Evolutionary conservation across 2,888 invertebrate genomes (phyloP), one percentile per base, ranked within the genome.

Genomic region (Brenthis ino): DNA sequence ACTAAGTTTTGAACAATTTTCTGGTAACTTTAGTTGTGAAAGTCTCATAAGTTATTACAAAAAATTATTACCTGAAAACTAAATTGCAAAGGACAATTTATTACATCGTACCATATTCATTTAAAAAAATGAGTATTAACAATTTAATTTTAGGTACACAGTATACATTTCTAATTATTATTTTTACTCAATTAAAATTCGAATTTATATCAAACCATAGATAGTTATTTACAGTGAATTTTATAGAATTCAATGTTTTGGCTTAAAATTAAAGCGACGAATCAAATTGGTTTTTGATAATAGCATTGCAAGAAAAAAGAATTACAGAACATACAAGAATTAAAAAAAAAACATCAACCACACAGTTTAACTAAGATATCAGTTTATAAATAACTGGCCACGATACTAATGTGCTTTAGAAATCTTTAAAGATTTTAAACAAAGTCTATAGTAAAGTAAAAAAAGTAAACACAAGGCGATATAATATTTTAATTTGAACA

Each of bases 321-420:
- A 67, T 61, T 64, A 67, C 56, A 72, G 67, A 67, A 69, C 63
- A 63, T 64, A 57, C 67, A 72, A 72, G 63, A 70, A 70, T 51
- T 20, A 63, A 70, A 65, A 24, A 47, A 28, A 69, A 69, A 55
- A 69, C 60, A 68, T 66, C 68, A 72, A 70, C 70, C 67, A 71
- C 60, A 72, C 85, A 87, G 87, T 82, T 80, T 86, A 83, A 85
- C 83, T 88, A 85, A 74, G 82, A 83, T 82, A 86, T 86, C 84
- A 88, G 86, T 82, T 87, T 85, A 86, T 86, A 85, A 85, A 89
- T 87, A 91, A 92, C 92, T 92, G 92, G 92, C 92, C 92, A 90
- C 87, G 87, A 84, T 83, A 83, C 84, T 81, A 85, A 87, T 87
- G 86, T 86, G 81, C 81, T 82, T 81, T 80, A 80, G 84, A 82